These are phyloP conservation scores for Decapterus maruadsi DNA, from an alignment of 2,797 vertebrate genomes.

Conservation along the genomic window DNA sequence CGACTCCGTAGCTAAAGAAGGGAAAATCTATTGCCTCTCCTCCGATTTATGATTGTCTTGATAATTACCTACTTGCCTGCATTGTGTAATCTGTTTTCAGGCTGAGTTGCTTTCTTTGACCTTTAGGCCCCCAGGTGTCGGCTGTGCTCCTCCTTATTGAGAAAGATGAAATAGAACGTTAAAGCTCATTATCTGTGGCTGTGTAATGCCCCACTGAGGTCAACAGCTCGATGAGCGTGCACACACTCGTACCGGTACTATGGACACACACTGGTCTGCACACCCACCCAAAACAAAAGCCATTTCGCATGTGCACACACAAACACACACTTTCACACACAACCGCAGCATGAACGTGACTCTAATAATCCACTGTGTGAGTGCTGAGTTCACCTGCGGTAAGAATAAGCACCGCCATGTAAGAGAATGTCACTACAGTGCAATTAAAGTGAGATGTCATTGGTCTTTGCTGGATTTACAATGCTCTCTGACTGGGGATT, in stretches of 20 bases:
- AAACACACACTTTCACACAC: slow-evolving; percentile 17
- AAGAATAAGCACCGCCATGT: slow-evolving; percentile 44
- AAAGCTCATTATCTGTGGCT: slow-evolving; percentile 81
- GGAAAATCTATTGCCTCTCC: slow-evolving; percentile 65
- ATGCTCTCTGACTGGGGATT: slow-evolving; percentile 47
- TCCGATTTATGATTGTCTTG: slow-evolving; percentile 80
- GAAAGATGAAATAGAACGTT: slow-evolving; percentile 80
- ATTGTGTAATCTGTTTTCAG: slow-evolving; percentile 81
- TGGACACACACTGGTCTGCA: slow-evolving; percentile 26
- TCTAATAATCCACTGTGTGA: slow-evolving; percentile 49
- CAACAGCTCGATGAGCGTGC: slow-evolving; percentile 67
- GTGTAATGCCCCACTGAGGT: slow-evolving; percentile 72
- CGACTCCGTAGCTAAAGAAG: slow-evolving; percentile 49
- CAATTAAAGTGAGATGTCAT: slow-evolving; percentile 54
- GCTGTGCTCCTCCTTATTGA: slow-evolving; percentile 71
- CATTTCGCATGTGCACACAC: slow-evolving; percentile 25
- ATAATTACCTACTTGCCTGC: slow-evolving; percentile 81
- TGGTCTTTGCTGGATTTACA: slow-evolving; percentile 39
- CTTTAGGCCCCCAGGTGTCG: slow-evolving; percentile 74
- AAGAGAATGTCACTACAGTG: slow-evolving; percentile 46
- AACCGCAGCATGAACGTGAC: slow-evolving; percentile 41
- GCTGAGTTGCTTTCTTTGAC: slow-evolving; percentile 75
- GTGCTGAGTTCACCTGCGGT: slow-evolving; percentile 38
- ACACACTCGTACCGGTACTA: slow-evolving; percentile 18
- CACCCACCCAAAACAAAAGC: slow-evolving; percentile 21